Base-by-base conservation (phyloP, 35 echinoderm and acorn worm species). In the Eucidaris tribuloides region DNA sequence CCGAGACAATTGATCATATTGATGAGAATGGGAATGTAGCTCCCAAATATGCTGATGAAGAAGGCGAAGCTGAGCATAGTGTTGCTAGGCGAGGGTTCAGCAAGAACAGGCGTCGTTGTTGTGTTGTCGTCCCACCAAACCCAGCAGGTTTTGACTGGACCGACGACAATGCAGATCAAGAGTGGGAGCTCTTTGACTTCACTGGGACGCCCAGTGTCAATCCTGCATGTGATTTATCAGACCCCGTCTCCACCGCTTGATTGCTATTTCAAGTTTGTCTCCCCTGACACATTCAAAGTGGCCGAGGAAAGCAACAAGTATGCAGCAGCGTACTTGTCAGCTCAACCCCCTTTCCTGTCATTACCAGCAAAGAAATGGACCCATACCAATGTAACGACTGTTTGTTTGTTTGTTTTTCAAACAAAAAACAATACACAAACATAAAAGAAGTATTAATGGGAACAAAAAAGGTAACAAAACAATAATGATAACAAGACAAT, bases 301-400 rank as follows among this genome's bases (percentile, higher is more conserved):
- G 76, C 76, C 34, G 76, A 40, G 34, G 38, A 79, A 5, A 79
- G 38, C 44, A 79, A 79, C 38, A 79, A 79, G 76, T 79, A 79
- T 49, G 76, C 76, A 59, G 29, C 19, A 59, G 4, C 2, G 20
- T 18, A 23, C 20, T 27, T 59, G 20, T 18, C 56, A 4, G 56
- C 56, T n/a, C 20, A 59, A 23, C 56, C 56, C 4, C 56, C 56
- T 2, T 59, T 27, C 29, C 56, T 27, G 29, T 59, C 56, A 59
- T 59, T 30, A 11, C 39, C 42, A 48, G 27, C 76, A 9, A 49
- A 29, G 7, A 28, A 48, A 44, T 79, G 38, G 45, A 79, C 76
- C 13, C 45, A 23, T 40, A 79, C 76, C 19, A 25, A n/a, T 46
- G 45, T n/a, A n/a, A n/a, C n/a, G n/a, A n/a, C n/a, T n/a, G n/a